Evolutionary conservation across 2,113 vertebrate species (phyloP).

Genomic region (Ctenodactylus gundi): DNA sequence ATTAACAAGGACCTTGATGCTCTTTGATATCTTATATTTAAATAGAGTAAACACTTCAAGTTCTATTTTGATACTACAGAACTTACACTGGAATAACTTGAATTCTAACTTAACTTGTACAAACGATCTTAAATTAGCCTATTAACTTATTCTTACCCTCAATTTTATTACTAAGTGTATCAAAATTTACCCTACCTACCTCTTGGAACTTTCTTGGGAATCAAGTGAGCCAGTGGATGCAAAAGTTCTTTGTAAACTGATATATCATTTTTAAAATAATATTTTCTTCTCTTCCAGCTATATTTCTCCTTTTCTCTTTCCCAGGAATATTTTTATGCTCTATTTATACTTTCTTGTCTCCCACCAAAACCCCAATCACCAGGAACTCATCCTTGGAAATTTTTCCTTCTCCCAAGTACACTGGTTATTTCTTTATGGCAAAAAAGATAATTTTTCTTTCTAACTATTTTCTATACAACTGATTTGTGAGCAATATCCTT

Average conservation of each 20-base stretch:
- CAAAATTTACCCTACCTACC: background rate
- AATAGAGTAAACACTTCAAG: background rate
- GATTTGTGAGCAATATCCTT: background rate
- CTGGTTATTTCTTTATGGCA: background rate
- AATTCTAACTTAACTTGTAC: background rate
- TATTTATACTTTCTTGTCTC: background rate
- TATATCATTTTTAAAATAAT: background rate
- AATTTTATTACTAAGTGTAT: background rate
- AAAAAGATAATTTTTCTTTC: background rate
- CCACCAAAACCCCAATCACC: background rate
- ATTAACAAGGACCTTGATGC: background rate
- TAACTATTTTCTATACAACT: background rate
- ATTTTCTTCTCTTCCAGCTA: background rate
- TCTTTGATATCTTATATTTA: background rate
- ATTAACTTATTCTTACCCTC: background rate
- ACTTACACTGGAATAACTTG: background rate
- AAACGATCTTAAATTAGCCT: background rate
- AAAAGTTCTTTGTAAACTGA: background rate
- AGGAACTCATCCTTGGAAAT: background rate
- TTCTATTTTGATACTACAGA: background rate
- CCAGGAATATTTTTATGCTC: background rate
- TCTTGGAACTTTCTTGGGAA: background rate
- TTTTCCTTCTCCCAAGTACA: background rate
- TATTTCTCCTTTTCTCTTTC: background rate
- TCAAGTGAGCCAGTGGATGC: background rate